Percentiles rank a stretch among this genome's conserved stretches.
phyloP scores from a whole-genome alignment of 2,888 invertebrate genomes.

The Neoitamus cyanurus region DNA sequence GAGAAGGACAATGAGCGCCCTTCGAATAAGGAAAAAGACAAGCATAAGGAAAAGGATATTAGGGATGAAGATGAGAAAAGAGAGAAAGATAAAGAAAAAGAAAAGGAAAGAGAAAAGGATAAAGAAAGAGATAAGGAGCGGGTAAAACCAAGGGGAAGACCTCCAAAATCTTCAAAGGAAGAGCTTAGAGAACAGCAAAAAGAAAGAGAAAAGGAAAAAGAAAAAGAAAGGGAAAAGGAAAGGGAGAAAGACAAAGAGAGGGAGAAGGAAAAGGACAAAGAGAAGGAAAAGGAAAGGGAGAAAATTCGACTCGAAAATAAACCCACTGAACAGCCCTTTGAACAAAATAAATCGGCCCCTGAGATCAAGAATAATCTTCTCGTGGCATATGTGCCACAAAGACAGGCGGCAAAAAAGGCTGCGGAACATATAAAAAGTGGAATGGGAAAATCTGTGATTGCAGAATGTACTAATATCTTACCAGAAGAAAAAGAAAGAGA shows the following conservation, averaged over 20 bases:
- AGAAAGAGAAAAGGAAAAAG: constrained; percentile 53
- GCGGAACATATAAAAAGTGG: constrained; percentile 90
- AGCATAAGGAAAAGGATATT: constrained; percentile 50
- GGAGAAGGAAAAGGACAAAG: constrained; percentile 52
- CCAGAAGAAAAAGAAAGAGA: constrained; percentile 57
- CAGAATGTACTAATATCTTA: constrained; percentile 54
- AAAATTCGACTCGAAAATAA: constrained; percentile 11
- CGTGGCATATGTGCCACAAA: constrained; percentile 86
- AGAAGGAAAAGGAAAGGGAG: constrained; percentile 29
- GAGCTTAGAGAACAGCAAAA: constrained; percentile 49
- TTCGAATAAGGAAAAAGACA: constrained; percentile 52
- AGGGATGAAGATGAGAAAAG: constrained; percentile 59
- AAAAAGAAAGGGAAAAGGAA: constrained; percentile 32
- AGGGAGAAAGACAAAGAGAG: constrained; percentile 55
- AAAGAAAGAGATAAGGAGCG: constrained; percentile 54
- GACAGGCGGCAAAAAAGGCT: constrained; percentile 91
- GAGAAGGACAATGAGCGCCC: constrained; percentile 41
- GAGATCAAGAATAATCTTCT: constrained; percentile 69
- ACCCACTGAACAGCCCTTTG: neutral
- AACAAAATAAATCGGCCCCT: constrained; percentile 50
- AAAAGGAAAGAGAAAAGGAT: constrained; percentile 52
- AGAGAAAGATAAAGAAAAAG: constrained; percentile 49
- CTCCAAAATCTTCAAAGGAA: constrained; percentile 61
- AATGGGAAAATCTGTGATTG: constrained; percentile 66
- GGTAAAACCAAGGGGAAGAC: constrained; percentile 57